These are phyloP conservation scores for Linnaemya tessellans DNA, from an alignment of 2,888 invertebrate species.

Conservation along the genomic window DNA sequence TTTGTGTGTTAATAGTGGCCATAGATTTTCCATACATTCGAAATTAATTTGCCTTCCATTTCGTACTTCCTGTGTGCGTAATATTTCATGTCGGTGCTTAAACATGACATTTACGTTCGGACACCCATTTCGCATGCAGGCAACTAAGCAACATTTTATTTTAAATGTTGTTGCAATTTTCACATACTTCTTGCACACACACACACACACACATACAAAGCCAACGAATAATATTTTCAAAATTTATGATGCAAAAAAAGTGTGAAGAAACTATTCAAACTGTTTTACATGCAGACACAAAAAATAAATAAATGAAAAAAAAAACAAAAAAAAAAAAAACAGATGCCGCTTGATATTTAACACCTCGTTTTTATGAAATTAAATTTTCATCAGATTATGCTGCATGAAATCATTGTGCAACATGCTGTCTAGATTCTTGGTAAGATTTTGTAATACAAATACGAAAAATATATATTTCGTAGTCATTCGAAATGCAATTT, in stretches of 20 bases:
- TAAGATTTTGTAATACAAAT: slow-evolving; percentile 5
- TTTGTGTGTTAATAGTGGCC: slow-evolving; percentile 16
- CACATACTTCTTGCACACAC: not conserved
- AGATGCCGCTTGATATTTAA: slow-evolving; percentile 41
- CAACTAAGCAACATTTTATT: slow-evolving; percentile 26
- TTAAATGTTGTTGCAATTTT: slow-evolving; percentile 43
- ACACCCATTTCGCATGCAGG: slow-evolving; percentile 38
- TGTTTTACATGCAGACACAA: not conserved
- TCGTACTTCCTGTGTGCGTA: slow-evolving; percentile 44
- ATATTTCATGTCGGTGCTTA: slow-evolving; percentile 56
- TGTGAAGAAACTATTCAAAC: slow-evolving; percentile 51
- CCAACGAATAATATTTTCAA: slow-evolving; percentile 34
- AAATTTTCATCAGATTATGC: slow-evolving; percentile 17
- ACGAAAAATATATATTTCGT: not conserved
- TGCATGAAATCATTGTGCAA: slow-evolving; percentile 37
- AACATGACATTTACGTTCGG: slow-evolving; percentile 64
- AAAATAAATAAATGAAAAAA: too few species aligned
- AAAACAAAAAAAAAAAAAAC: not conserved
- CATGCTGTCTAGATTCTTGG: slow-evolving; percentile 34
- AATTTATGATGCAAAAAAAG: slow-evolving; percentile 51
- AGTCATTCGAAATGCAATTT: not conserved
- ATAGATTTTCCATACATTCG: not conserved
- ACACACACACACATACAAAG: too few species aligned
- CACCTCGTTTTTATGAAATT: slow-evolving; percentile 40
- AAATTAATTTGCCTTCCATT: slow-evolving; percentile 19